Evolutionary conservation across 1,140 invertebrate species (phyloP), one percentile per base, ranked within the genome.

Genomic region (Bombus sibiricus): DNA sequence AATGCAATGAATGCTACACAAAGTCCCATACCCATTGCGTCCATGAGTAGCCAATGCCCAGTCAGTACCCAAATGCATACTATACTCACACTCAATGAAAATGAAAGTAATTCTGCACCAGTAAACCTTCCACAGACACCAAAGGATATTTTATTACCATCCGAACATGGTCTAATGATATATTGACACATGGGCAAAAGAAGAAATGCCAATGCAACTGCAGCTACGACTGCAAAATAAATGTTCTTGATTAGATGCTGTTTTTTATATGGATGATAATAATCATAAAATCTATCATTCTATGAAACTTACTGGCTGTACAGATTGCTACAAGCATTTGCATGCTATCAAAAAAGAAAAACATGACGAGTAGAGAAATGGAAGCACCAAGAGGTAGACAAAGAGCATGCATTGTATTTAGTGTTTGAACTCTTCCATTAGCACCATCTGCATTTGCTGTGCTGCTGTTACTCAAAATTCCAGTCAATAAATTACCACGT

Each of bases 281-380:
- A 62, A 43, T 73, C 8, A 72, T 32, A 28, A 28, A 28, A 77
- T 4, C 2, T 57, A 32, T 18, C 39, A 5, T 80, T 81, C 91
- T 90, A 53, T 47, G 41, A 77, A 69, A 96, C 97, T 97, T 96
- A 99, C 99, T 98, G 93, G 99, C 99, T 92, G 99, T 99, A 94
- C 98, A 99, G 91, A 99, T 98, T 76, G 99, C 99, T 96, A 99
- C 99, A 10, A 99, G 96, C 96, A 99, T 97, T 95, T 99, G 99
- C 97, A 99, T 99, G 79, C 98, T 99, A 95, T 99, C 99, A 93
- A 99, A 99, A 95, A 99, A 99, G 96, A 99, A 99, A 95, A 99
- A 99, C 99, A 99, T 99, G 86, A 99, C 97, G 34, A 99, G 97
- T 82, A 99, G 96, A 80, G 99, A 99, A 90, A 99, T 97, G 83